Evolutionary conservation across 2,888 invertebrate species (phyloP).

Genomic region (Troides oblongomaculatus): DNA sequence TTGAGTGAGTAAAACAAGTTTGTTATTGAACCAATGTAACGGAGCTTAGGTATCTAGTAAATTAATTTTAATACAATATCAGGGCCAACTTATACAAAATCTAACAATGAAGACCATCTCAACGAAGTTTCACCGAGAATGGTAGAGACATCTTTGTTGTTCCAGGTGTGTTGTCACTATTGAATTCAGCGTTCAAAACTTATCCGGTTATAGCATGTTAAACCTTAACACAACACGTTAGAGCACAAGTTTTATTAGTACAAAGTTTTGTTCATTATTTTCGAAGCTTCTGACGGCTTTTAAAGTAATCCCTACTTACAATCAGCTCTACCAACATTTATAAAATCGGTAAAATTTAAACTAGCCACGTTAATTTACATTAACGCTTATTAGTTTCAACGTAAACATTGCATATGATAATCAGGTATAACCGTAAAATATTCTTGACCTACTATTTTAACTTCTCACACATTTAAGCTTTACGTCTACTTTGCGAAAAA

Average conservation of each 20-base stretch:
- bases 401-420: neutral
- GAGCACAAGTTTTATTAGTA: neutral
- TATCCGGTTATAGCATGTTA: neutral
- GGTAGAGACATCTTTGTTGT: conserved; percentile 27
- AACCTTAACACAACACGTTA: neutral
- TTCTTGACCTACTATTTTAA: neutral
- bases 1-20: neutral
- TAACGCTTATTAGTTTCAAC: neutral
- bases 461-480: no score
- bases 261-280: neutral
- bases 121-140: conserved; percentile 20
- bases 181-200: conserved; percentile 17
- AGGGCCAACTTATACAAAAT: conserved; percentile 10
- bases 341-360: neutral
- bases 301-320: conserved; percentile 16
- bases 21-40: neutral
- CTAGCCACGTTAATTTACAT: neutral
- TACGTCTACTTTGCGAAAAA: no score
- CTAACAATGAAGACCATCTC: conserved; percentile 14
- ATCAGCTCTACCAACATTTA: conserved; percentile 11
- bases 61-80: conserved; percentile 21
- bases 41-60: conserved; percentile 2
- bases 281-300: conserved; percentile 16
- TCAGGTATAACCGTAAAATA: neutral
- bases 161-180: conserved; percentile 23